Base-by-base conservation (phyloP, 2,888 invertebrate species). In the Nemotelus nigrinus region DNA sequence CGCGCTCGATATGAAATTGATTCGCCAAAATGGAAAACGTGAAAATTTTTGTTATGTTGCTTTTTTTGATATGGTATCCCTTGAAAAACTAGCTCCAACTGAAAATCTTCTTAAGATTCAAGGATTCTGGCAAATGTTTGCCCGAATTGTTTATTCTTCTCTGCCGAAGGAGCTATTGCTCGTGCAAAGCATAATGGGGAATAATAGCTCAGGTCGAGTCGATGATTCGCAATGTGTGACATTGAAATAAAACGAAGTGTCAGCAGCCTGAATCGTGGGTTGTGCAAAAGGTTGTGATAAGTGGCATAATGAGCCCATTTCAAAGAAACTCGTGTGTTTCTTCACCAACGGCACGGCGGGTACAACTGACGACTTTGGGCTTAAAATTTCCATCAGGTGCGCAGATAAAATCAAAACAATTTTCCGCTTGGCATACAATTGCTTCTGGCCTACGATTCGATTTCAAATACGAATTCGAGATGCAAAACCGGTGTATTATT, bases 331-430 rank as follows among this genome's bases (percentile, higher is more conserved):
- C 41, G 3, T 50, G 6, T 68, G 48, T 68, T 50, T 41, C 58
- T 25, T 58, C 25, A 25, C 25, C 25, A 25, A 25, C 25, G 25
- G 25, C 25, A 25, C 25, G 25, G n/a, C 43, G 7, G 41, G 8
- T 8, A 47, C 25, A n/a, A 50, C 39, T 68, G 68, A 41, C 6
- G 68, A 68, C 25, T 50, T 68, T 50, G n/a, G n/a, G 39, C 3
- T 25, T 50, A 53, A 8, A 44, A 48, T 50, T 65, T 65, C 25
- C 47, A 65, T 10, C 50, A 50, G 25, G 50, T 3, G 25, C 25
- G 68, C 10, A 3, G 50, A 68, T 50, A 50, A 50, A 68, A 68
- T 68, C 39, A 48, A 68, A 68, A 68, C 25, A 53, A 68, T 45
- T 65, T 41, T 45, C 8, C 10, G 45, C 10, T 45, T 39, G 4